Base-by-base conservation (phyloP, 2,888 invertebrate genomes). In the Elmis aenea region DNA sequence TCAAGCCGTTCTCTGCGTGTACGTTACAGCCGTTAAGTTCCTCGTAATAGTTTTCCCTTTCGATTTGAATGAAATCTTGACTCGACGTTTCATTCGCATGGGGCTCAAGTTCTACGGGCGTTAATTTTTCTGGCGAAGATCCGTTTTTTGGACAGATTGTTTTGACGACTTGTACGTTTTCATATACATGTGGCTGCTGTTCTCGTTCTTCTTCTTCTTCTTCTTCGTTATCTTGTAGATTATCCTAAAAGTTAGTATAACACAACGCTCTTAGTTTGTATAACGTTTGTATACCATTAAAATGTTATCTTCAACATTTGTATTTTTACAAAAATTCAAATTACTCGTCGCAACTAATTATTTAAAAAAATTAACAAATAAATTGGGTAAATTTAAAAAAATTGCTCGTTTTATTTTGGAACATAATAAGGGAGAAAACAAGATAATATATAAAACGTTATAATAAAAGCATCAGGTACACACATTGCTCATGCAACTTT, bases 401-500 rank as follows among this genome's bases (percentile, higher is more conserved):
- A n/a, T n/a, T n/a, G n/a, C n/a, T n/a, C n/a, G n/a, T n/a, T n/a
- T 18, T 18, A 18, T 5, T 18, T 18, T 6, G 18, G 18, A 5
- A 18, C 18, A 18, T 8, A 8, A 5, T 18, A 6, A 9, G 25
- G 5, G 9, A 24, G 25, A 5, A 9, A 24, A 24, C 11, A 5
- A 5, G 25, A 24, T 5, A 24, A 9, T 6, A 11, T 6, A n/a
- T 6, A 6, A n/a, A 20, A 20, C n/a, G n/a, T 6, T 20, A n/a
- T n/a, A n/a, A n/a, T n/a, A n/a, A n/a, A 26, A n/a, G n/a, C n/a
- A n/a, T n/a, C n/a, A n/a, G n/a, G n/a, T 46, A 66, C 66, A 62
- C 61, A 67, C 65, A 59, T 64, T 55, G 53, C 61, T 66, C 64
- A 68, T 64, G 65, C 68, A 68, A 50, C 57, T 65, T 62, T 67